Conservation (phyloP, 2,797 vertebrate species). For the Anniella stebbinsi region DNA sequence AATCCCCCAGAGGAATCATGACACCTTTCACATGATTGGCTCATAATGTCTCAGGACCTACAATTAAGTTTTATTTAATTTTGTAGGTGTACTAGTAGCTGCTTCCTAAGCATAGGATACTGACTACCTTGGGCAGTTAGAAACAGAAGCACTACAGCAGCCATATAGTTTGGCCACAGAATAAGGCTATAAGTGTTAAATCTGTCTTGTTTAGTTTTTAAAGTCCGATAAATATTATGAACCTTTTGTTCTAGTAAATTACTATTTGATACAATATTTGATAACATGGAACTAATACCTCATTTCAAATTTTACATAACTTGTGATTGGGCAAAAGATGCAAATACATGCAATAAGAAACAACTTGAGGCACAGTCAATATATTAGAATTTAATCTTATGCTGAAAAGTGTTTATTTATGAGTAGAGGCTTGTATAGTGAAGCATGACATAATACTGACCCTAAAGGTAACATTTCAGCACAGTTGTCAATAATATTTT, state of each 20-base stretch:
- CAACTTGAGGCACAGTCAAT: neutral
- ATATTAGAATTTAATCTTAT: neutral
- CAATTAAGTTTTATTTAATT: too few relatives aligned
- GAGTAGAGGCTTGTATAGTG: slow-evolving; percentile 33
- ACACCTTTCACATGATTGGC: too few relatives aligned
- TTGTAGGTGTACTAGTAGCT: neutral
- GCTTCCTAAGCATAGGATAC: neutral
- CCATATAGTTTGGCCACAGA: neutral
- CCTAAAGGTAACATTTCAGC: slow-evolving; percentile 17
- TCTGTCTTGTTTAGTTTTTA: neutral
- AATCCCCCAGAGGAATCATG: too few relatives aligned
- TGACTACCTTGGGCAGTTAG: neutral
- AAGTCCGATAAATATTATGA: neutral
- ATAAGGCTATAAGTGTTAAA: neutral
- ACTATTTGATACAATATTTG: neutral
- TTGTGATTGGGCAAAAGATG: neutral
- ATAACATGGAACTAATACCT: neutral
- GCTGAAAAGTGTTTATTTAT: slow-evolving; percentile 22
- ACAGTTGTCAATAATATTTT: slow-evolving; percentile 35
- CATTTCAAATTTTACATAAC: neutral
- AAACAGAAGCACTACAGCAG: neutral
- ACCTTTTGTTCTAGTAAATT: neutral
- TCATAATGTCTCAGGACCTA: too few relatives aligned
- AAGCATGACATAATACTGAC: slow-evolving; percentile 39
- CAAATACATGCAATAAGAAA: neutral